Base-by-base conservation (phyloP, 2,113 vertebrate species). In the Elephantulus edwardii region DNA sequence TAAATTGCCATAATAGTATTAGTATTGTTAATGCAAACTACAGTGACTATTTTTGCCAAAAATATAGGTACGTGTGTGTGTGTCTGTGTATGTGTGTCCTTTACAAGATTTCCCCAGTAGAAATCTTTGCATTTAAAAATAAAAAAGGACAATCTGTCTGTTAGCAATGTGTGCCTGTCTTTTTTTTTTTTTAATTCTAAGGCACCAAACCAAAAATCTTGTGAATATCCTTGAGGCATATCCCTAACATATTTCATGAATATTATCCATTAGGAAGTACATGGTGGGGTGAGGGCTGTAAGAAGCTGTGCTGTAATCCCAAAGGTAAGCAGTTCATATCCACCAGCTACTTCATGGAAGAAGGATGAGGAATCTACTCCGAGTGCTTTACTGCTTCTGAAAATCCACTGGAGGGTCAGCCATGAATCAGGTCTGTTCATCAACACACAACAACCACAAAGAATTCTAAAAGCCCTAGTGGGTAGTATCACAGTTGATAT, bases 151-250 rank as follows among this genome's bases (percentile, higher is more conserved):
- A 19, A 2, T 5, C 2, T n/a, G 5, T 9, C 28, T 78, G 6
- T 83, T 7, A n/a, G 68, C 66, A 54, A 52, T 3, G 0, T 60
- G 6, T 52, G 6, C 17, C 19, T 83, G 20, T 10, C 60, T 92
- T 89, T 89, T 19, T 93, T 89, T 92, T 89, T 89, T 19, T 93
- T 89, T 89, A 42, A 9, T 48, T 91, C 28, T 60, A 28, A 35
- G 11, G 17, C 35, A 74, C 24, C 33, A 4, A 92, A 16, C 11
- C 28, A 86, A 17, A 33, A 33, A 38, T 72, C 48, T 46, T n/a
- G 0, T 14, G 14, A 20, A 30, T 79, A 48, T n/a, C 33, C 26
- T 80, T 91, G 50, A 44, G 75, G 14, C 19, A 3, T 71, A 40
- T 80, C 33, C 0, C 12, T 40, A 40, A 19, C 14, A 35, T 33